These are phyloP conservation scores for Gadopsis bispinosus DNA, from an alignment of 2,797 vertebrate species.

Conservation along the genomic window DNA sequence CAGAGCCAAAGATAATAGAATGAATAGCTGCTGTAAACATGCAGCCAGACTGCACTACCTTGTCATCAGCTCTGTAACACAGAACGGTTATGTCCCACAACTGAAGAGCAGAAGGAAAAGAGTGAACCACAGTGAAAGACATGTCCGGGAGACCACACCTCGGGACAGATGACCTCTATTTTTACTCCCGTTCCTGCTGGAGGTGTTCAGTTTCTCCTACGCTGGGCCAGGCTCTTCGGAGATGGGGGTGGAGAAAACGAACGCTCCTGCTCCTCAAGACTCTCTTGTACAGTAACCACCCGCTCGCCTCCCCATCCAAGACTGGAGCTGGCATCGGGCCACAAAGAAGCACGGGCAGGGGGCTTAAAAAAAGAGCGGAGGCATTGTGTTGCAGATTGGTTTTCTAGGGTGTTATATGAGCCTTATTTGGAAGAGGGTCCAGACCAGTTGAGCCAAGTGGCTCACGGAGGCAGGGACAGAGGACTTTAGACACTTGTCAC, in stretches of 20 bases:
- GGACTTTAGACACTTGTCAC: background rate
- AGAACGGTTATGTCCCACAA: background rate
- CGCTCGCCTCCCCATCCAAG: background rate
- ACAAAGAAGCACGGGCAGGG: constrained; percentile 46
- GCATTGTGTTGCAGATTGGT: constrained; percentile 66
- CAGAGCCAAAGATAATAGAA: background rate
- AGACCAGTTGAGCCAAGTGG: constrained; percentile 21
- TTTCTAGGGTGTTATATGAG: constrained; percentile 47
- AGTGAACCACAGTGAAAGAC: constrained; percentile 15
- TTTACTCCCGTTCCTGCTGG: constrained; percentile 74
- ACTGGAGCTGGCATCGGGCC: constrained; percentile 38
- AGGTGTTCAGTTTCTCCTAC: constrained; percentile 82
- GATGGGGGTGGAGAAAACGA: constrained; percentile 22
- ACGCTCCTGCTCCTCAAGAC: constrained; percentile 45
- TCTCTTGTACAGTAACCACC: constrained; percentile 35
- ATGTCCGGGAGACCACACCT: constrained; percentile 51
- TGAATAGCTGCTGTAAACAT: background rate
- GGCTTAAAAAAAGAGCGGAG: constrained; percentile 77
- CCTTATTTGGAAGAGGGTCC: constrained; percentile 78
- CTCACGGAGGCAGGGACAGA: background rate
- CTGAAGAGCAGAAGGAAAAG: background rate
- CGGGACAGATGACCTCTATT: constrained; percentile 84
- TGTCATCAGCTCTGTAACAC: constrained; percentile 32
- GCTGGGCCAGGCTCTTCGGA: background rate
- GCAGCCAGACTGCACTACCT: background rate